Base-by-base conservation (phyloP, 2,113 vertebrate species). In the Silurus glanis region DNA sequence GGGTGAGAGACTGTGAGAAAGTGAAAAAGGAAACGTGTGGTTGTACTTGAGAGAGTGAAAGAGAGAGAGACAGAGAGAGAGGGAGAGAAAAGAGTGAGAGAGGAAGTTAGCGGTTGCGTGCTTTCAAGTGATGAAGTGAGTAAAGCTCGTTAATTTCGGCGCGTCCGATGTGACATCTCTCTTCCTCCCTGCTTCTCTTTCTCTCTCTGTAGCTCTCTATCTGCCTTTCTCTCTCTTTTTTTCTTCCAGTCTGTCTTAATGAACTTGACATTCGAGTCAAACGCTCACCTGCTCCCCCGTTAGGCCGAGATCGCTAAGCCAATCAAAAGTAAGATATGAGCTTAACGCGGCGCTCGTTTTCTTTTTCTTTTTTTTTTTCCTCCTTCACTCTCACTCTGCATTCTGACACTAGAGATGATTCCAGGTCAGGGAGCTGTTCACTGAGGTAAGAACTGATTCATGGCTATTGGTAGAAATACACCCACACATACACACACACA, bases 101-200 rank as follows among this genome's bases (percentile, higher is more conserved):
- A 82, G 86, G 86, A 83, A 87, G 80, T 87, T 78, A 25, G 56
- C 21, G 76, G 78, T 80, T 19, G 56, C 51, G 67, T 86, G 66
- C 47, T 21, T 86, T 62, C 67, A 82, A 72, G 85, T 62, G 56
- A 80, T 74, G 85, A 86, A 61, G 56, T 69, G 55, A 84, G 13
- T 25, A 14, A 66, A 55, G 16, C 21, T 61, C 53, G 53, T 55
- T 37, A 2, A 56, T 85, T 58, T 58, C 58, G 17, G 69, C 16
- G 28, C 14, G 8, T 83, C 79, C 83, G 62, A 17, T 23, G 2
- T 85, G 37, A 53, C 62, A 69, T 69, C 56, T 83, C 66, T 66
- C 23, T 37, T 37, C 37, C 28, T 23, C 66, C 83, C 17, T 2
- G 19, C 66, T 69, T 72, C 23, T 21, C 66, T 8, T 1, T 8